Evolutionary conservation across 2,888 invertebrate species (phyloP).

Genomic region (Yponomeuta sedellus): DNA sequence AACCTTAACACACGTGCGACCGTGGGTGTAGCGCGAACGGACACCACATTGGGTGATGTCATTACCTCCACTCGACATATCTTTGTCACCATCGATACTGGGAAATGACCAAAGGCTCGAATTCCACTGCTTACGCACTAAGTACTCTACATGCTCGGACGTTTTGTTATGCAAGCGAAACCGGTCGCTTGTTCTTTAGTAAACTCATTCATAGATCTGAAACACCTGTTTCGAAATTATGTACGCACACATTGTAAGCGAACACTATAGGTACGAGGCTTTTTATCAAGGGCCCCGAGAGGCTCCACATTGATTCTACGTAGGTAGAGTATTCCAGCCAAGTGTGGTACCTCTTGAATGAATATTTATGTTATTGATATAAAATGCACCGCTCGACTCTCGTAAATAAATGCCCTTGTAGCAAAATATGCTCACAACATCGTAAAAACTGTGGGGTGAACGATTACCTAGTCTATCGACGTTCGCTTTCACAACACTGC

Average conservation of each 20-base stretch:
- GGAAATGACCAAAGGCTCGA: constrained; percentile 29
- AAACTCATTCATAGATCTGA: constrained; percentile 49
- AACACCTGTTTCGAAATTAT: constrained; percentile 37
- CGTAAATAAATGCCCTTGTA: constrained; percentile 13
- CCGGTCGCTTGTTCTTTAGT: constrained; percentile 40
- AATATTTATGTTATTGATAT: neutral
- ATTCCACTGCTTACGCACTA: constrained; percentile 41
- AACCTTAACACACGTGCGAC: constrained; percentile 52
- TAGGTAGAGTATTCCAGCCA: neutral
- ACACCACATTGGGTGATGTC: constrained; percentile 51
- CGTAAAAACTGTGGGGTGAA: neutral
- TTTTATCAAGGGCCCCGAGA: neutral
- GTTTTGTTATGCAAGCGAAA: constrained; percentile 49
- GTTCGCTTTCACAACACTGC: constrained; percentile 9
- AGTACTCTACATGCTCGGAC: constrained; percentile 34
- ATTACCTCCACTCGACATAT: constrained; percentile 36
- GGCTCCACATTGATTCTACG: neutral
- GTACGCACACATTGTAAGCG: constrained; percentile 9
- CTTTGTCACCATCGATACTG: constrained; percentile 44
- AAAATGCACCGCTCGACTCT: constrained; percentile 1
- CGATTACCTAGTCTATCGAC: constrained; percentile 4
- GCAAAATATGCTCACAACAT: constrained; percentile 1
- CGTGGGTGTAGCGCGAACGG: constrained; percentile 58
- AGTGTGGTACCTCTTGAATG: neutral
- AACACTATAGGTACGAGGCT: neutral